Base-by-base conservation (phyloP, 2,888 invertebrate genomes). In the Tachina grossa region DNA sequence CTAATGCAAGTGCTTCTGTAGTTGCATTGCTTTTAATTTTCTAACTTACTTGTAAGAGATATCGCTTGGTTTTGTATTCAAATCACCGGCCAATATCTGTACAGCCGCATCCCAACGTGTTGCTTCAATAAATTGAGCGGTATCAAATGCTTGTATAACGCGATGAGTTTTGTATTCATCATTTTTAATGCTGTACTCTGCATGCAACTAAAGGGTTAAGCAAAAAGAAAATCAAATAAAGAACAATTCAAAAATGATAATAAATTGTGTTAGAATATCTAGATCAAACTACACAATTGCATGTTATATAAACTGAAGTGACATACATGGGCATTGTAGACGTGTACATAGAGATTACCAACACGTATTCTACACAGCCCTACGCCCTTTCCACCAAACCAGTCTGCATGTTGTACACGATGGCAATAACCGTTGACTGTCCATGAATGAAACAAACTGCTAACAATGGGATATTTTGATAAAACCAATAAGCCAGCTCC, bases 351-450 rank as follows among this genome's bases (percentile, higher is more conserved):
- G 68, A 90, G 88, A 82, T 96, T 95, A 43, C 95, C 94, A 83
- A 95, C 94, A 88, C 95, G 94, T 57, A 98, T 94, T 89, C 95
- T 94, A 90, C 97, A 97, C 31, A 98, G 93, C 2, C 97, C 98
- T 55, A 98, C 95, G 13, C 98, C 98, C 94, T 99, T 99, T 6
- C 99, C 99, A 53, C 98, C 99, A 93, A 98, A 99, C 99, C 99
- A 99, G 92, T 99, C 99, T 0, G 98, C 99, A 91, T 99, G 99
- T 87, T 97, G 97, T 97, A 93, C 98, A 97, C 92, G 89, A 88
- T 92, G 92, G 61, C 98, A 96, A 91, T 98, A 99, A 4, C 99
- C 99, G 93, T 99, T 99, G n/a, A 99, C 94, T 19, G 98, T 95
- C 96, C 98, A 99, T 87, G 96, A 96, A 92, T 98, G 97, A 90